Conservation (phyloP, 2,888 invertebrate genomes). For the Apeira syringaria region DNA sequence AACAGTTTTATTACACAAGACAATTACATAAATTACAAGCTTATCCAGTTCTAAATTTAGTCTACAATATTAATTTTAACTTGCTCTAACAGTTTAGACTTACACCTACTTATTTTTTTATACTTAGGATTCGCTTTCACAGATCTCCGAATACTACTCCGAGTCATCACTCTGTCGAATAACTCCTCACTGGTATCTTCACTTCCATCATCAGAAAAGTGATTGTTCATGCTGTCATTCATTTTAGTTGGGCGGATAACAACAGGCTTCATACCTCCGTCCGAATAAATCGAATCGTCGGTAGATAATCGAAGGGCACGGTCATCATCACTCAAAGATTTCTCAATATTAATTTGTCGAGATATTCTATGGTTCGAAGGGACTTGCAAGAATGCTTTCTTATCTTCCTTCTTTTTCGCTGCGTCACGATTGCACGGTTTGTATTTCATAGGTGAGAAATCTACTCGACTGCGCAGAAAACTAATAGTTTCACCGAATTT, state of each 20-base stretch:
- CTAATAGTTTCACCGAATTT: conserved; percentile 75
- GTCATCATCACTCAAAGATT: conserved; percentile 68
- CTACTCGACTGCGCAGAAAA: conserved; percentile 67
- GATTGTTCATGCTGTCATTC: conserved; percentile 77
- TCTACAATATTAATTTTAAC: conserved; percentile 73
- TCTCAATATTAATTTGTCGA: conserved; percentile 60
- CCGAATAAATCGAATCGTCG: conserved; percentile 59
- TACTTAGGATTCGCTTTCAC: conserved; percentile 80
- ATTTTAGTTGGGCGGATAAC: conserved; percentile 59
- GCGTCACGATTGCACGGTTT: conserved; percentile 63
- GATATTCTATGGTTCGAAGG: conserved; percentile 52
- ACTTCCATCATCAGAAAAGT: conserved; percentile 77
- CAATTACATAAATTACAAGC: conserved; percentile 13
- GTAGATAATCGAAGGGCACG: conserved; percentile 31
- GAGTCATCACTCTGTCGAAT: conserved; percentile 74
- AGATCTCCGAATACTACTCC: conserved; percentile 71
- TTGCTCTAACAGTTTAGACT: conserved; percentile 74
- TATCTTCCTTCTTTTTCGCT: conserved; percentile 67
- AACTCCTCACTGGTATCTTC: conserved; percentile 79
- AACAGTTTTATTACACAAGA: conserved; percentile 12
- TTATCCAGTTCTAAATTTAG: conserved; percentile 33
- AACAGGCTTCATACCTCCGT: conserved; percentile 56
- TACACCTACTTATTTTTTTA: conserved; percentile 73
- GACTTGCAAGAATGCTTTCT: conserved; percentile 63
- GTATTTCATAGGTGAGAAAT: conserved; percentile 77